Base-by-base conservation (phyloP, 2,113 vertebrate genomes). In the Probosciger aterrimus region DNA sequence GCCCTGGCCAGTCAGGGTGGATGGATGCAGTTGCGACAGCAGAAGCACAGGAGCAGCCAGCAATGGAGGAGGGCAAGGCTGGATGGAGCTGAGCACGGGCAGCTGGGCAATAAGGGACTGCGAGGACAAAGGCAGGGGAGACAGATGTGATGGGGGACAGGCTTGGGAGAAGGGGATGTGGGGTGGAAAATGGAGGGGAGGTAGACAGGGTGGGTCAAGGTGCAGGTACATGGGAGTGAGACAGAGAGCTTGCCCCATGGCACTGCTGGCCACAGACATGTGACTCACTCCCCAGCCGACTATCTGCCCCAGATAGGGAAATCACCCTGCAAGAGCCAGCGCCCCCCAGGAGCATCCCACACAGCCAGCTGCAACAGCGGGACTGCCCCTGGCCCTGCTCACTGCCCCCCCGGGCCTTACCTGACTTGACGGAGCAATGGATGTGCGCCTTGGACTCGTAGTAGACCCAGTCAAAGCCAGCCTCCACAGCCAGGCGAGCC, bases 381-480 rank as follows among this genome's bases (percentile, higher is more conserved):
- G 31, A 55, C 92, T 67, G 64, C 67, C 82, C 94, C 94, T 41
- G 8, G 44, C 53, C 92, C 97, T 6, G 2, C 74, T 94, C 52
- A 69, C 47, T 91, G 83, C 17, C 49, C 70, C 68, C 2, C 37
- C 27, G 30, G 14, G 64, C 84, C 98, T 97, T 98, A 99, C 99
- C 99, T 97, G 99, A 99, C 95, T 99, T 99, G 96, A 99, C 99
- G 1, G 99, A 99, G 95, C 99, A 99, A 97, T 99, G 99, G 92
- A 99, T 98, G 88, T 99, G 99, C 5, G 98, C 98, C 97, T 99
- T 99, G 95, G 99, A 99, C 96, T 99, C 99, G 0, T 99, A 99
- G 97, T 99, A 98, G 95, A 99, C 99, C 99, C 99, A 99, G 92
- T 99, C 99, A 3, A 99, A 99, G 77, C 99, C 99, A 11, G 99